Evolutionary conservation across 2,888 invertebrate genomes (phyloP).

Genomic region (Caenorhabditis imperialis): DNA sequence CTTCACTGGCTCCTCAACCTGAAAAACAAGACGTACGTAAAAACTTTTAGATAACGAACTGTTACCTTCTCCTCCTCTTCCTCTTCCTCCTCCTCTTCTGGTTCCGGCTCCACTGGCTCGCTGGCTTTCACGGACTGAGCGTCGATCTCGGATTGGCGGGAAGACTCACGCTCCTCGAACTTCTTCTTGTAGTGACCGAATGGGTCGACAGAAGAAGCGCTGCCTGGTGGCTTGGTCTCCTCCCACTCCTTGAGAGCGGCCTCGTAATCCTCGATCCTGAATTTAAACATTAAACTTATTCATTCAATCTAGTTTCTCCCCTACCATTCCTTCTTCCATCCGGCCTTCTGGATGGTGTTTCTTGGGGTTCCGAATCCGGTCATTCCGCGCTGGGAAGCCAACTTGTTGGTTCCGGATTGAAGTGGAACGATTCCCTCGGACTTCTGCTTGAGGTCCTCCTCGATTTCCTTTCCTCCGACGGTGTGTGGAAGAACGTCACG

Average conservation of each 20-base stretch:
- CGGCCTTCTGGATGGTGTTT: constrained; percentile 71
- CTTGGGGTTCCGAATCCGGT: constrained; percentile 81
- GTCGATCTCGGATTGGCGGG: constrained; percentile 64
- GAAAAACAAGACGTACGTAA: too few relatives aligned
- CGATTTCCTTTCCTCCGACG: constrained; percentile 76
- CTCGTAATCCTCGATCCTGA: constrained; percentile 77
- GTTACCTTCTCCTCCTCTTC: constrained; percentile 59
- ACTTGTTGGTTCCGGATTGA: constrained; percentile 81
- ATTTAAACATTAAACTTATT: constrained; percentile 9
- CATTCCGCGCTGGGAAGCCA: constrained; percentile 81
- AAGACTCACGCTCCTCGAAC: constrained; percentile 73
- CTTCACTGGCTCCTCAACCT: constrained; percentile 54
- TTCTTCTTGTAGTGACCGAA: constrained; percentile 77
- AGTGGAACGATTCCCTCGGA: constrained; percentile 78
- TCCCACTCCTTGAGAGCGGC: constrained; percentile 77
- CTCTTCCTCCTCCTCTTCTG: constrained; percentile 60
- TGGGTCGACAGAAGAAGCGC: constrained; percentile 74
- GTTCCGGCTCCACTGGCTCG: constrained; percentile 58
- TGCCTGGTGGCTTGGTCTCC: constrained; percentile 77
- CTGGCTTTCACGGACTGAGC: constrained; percentile 62
- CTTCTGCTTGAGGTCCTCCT: constrained; percentile 73
- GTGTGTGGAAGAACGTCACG: constrained; percentile 77
- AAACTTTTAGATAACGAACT: constrained; percentile 15
- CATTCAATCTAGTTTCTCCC: constrained; percentile 1
- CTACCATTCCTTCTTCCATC: constrained; percentile 79